Base-by-base conservation (phyloP, 2,888 invertebrate species). In the Caenorhabditis becei region DNA sequence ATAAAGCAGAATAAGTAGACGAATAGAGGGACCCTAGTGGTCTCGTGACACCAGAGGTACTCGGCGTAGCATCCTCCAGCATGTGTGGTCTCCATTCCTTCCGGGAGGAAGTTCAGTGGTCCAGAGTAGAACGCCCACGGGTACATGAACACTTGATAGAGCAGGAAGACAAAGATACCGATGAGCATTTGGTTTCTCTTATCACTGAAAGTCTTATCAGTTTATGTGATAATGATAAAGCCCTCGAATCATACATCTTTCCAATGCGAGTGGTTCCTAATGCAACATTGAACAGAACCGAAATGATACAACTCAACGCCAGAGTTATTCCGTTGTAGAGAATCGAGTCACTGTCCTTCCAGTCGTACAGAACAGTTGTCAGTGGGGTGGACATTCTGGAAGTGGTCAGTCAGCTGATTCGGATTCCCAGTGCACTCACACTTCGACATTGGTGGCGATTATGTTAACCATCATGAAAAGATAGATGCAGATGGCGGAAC, bases 41-140 rank as follows among this genome's bases (percentile, higher is more conserved):
- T 83, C 41, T 77, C 77, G 20, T 61, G 70, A 49, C 85, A 85
- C 85, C 85, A 85, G 28, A 65, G 53, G 54, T 82, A 85, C 8
- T 54, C 54, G 23, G 72, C 72, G 54, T 79, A 62, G 53, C 85
- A 85, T 26, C 85, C 83, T 16, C 85, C 85, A 20, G 79, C 74
- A 23, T 69, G 53, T 32, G 72, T 78, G 11, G 85, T 82, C 16
- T 83, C 77, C 32, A 82, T 72, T 11, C 80, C 83, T 24, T 44
- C 53, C 5, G 74, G 74, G 24, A 65, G 56, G 28, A 67, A 79
- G 24, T 83, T 69, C 49, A 84, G 62, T 11, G 77, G 77, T 49
- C 82, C 77, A 20, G 80, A 78, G 62, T 84, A 84, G 70, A 84
- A 82, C n/a, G 63, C 58, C 82, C 80, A 84, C n/a, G 82, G 80